Conservation (phyloP, 2,797 vertebrate genomes). For the Rhinichthys osculus region DNA sequence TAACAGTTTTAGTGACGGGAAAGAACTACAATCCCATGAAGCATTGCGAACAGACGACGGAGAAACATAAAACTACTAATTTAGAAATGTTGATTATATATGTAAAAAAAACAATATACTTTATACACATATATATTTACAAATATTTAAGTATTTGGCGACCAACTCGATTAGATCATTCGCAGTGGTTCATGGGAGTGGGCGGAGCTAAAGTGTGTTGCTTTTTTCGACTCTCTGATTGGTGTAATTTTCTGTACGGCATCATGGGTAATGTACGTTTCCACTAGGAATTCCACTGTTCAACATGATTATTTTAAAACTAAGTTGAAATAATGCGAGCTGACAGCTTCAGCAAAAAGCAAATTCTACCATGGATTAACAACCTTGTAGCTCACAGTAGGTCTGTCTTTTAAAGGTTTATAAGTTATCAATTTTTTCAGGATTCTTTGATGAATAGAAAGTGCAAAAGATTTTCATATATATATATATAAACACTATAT, state of each 20-base stretch:
- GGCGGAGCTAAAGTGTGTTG: neutral
- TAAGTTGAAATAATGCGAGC: neutral
- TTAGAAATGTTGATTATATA: neutral
- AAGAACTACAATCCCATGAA: neutral
- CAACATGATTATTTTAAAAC: neutral
- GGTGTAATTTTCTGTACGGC: neutral
- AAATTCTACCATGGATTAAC: neutral
- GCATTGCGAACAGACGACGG: neutral
- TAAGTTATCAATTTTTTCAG: neutral
- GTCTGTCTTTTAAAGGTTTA: neutral
- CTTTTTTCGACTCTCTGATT: neutral
- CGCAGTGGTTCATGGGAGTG: neutral
- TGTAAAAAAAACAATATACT: neutral
- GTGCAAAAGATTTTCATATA: neutral
- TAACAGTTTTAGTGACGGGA: neutral
- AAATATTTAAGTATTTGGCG: too few relatives aligned
- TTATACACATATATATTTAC: neutral
- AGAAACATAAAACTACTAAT: neutral
- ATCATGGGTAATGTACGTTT: neutral
- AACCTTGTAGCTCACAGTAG: neutral
- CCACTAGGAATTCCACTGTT: neutral
- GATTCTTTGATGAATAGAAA: neutral
- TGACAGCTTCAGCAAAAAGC: neutral
- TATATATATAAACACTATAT: too few relatives aligned
- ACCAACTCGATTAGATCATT: too few relatives aligned